Conservation (phyloP, 2,888 invertebrate species). For the Unio delphinus region DNA sequence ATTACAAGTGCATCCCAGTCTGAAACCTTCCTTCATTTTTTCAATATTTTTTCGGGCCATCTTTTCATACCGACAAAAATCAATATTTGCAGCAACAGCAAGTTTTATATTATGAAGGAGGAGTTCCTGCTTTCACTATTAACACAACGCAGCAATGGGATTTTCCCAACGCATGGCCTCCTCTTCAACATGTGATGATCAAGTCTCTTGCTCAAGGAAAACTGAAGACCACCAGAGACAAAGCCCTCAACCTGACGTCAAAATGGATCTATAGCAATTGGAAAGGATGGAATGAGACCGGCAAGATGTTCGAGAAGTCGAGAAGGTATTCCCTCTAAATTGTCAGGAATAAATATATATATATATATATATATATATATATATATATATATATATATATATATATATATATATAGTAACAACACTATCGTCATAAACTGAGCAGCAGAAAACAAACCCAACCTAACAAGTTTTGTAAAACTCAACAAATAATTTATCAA, state of each 20-base stretch:
- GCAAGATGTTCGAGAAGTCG: slow-evolving; percentile 72
- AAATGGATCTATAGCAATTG: slow-evolving; percentile 78
- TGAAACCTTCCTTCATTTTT: too few species aligned
- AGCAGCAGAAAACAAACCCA: too few species aligned
- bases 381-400: too few species aligned
- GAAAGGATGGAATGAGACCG: slow-evolving; percentile 62
- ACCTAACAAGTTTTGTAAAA: too few species aligned
- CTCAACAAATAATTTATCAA: too few species aligned
- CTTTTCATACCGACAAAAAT: too few species aligned
- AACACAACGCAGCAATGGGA: slow-evolving; percentile 71
- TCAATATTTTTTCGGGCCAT: too few species aligned
- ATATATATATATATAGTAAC: too few species aligned
- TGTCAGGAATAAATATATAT: background rate
- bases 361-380: too few species aligned
- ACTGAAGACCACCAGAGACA: slow-evolving; percentile 77
- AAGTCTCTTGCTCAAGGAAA: slow-evolving; percentile 82
- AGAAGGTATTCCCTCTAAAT: slow-evolving; percentile 68
- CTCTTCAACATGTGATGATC: slow-evolving; percentile 88
- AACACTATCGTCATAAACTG: too few species aligned
- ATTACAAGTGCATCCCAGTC: too few species aligned
- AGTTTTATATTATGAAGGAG: slow-evolving; percentile 33
- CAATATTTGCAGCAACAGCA: slow-evolving; percentile 20
- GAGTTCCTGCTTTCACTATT: slow-evolving; percentile 65
- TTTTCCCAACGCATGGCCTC: slow-evolving; percentile 91
- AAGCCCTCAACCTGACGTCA: slow-evolving; percentile 82